Evolutionary conservation across 2,888 invertebrate genomes (phyloP).

Genomic region (Galeopsomyia nigrocyanea): DNA sequence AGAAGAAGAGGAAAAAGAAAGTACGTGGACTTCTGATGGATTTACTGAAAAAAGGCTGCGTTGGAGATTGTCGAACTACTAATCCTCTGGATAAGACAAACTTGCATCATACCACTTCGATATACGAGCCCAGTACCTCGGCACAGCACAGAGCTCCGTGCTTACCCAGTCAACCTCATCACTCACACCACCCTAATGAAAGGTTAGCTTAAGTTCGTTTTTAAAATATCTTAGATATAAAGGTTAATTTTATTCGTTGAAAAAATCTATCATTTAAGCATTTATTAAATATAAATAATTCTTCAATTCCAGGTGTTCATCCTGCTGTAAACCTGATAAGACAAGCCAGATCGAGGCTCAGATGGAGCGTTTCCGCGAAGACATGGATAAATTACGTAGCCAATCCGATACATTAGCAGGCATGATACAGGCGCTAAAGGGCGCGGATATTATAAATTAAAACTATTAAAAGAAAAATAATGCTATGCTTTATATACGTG

Average conservation of each 20-base stretch:
- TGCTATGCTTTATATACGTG: constrained; percentile 22
- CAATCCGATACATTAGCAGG: constrained; percentile 60
- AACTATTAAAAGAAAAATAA: neutral
- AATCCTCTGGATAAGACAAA: constrained; percentile 45
- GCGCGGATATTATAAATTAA: constrained; percentile 39
- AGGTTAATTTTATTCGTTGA: neutral
- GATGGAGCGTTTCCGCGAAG: constrained; percentile 57
- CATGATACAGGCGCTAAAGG: constrained; percentile 57
- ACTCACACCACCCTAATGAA: constrained; percentile 42
- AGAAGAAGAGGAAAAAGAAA: constrained; percentile 48
- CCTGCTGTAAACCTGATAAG: constrained; percentile 35
- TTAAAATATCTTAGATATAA: neutral
- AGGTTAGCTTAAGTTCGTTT: constrained; percentile 46
- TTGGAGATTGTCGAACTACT: constrained; percentile 58
- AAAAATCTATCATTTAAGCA: neutral
- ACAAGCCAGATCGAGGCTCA: constrained; percentile 55
- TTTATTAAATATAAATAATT: neutral
- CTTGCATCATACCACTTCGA: constrained; percentile 22
- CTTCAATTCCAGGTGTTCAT: constrained; percentile 30
- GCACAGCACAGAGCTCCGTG: constrained; percentile 38
- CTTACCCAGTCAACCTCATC: constrained; percentile 40
- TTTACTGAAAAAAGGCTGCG: constrained; percentile 59
- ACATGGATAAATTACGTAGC: constrained; percentile 60
- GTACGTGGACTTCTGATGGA: constrained; percentile 62
- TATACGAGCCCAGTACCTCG: constrained; percentile 43